Evolutionary conservation across 1,140 invertebrate species (phyloP), one percentile per base, ranked within the genome.

Genomic region (Rhynchophorus ferrugineus): DNA sequence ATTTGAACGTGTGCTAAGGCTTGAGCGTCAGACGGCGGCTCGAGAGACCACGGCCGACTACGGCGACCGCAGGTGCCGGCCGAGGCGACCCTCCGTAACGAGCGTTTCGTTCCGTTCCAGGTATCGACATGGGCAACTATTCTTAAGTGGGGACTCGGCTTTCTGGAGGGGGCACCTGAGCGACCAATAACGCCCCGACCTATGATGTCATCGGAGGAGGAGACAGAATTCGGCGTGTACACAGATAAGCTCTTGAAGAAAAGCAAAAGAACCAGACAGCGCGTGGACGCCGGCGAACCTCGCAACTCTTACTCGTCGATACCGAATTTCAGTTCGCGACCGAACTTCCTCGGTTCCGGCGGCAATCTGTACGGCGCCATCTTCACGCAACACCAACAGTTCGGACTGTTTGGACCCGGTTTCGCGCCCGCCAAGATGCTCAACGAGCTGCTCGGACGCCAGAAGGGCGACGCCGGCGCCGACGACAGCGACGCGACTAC

Each of bases 161-260:
- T 58, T 64, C 66, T 70, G 66, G 67, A 66, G 67, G 69, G 67
- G 69, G 67, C 58, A 62, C 56, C 62, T 62, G 67, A 60, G 61
- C 71, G 76, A 75, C 81, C 80, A 83, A 82, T 82, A 77, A 75
- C 73, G 75, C 74, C 70, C 64, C 73, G 75, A 82, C 85, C 82
- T 86, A 89, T 89, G 86, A 90, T 90, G 87, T 90, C 87, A 89
- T 89, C 86, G 83, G 87, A 89, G 83, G 87, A 89, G 86, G 87
- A 89, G 79, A 84, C 83, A 77, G 69, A 69, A 57, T 87, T 86
- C 81, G 85, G 84, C 79, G 84, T 88, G 83, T 89, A 85, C 80
- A 85, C 83, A 83, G 85, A 86, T 83, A 83, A 81, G 76, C 83
- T 89, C 75, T 78, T 87, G 78, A 87, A 89, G 81, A 91, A 91